These are phyloP conservation scores for Corydoras sp. DNA, from an alignment of 2,113 vertebrate species.

Conservation along the genomic window DNA sequence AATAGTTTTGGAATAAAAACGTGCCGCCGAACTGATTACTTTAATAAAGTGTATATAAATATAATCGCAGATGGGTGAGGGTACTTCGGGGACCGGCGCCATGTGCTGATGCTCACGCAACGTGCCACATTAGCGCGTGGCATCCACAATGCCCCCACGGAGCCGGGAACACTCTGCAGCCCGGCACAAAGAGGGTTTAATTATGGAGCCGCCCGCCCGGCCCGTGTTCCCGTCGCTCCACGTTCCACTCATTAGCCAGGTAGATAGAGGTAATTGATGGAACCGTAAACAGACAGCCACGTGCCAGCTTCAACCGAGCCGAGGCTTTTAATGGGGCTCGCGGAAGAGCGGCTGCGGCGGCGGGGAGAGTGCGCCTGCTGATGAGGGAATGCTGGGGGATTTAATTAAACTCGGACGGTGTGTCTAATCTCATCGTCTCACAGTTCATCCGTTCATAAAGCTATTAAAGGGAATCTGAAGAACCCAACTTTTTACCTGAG, in stretches of 20 bases:
- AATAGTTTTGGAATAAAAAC: too few relatives aligned
- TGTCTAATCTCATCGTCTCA: too few relatives aligned
- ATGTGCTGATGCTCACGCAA: conserved; percentile 8
- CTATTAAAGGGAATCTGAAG: too few relatives aligned
- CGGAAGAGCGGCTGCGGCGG: background rate
- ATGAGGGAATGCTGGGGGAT: too few relatives aligned
- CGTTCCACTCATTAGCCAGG: conserved; percentile 33
- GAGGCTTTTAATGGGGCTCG: conserved; percentile 11
- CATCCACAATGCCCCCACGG: background rate
- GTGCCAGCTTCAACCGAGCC: conserved; percentile 25
- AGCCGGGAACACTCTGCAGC: background rate
- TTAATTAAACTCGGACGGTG: too few relatives aligned
- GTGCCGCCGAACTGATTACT: too few relatives aligned
- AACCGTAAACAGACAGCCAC: conserved; percentile 31
- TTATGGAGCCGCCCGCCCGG: conserved; percentile 31
- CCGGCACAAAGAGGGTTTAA: conserved; percentile 1
- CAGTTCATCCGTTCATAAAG: too few relatives aligned
- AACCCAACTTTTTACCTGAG: too few relatives aligned
- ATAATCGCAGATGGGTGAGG: background rate
- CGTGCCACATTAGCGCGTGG: background rate
- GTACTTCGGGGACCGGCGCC: background rate
- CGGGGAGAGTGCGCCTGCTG: background rate
- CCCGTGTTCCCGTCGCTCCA: conserved; percentile 1
- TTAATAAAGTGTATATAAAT: too few relatives aligned
- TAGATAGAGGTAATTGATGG: conserved; percentile 36